A percentile compares a stretch with the other conserved stretches of the same genome.
phyloP scores from a whole-genome alignment of 2,888 invertebrate genomes.

The Mythimna albipuncta region DNA sequence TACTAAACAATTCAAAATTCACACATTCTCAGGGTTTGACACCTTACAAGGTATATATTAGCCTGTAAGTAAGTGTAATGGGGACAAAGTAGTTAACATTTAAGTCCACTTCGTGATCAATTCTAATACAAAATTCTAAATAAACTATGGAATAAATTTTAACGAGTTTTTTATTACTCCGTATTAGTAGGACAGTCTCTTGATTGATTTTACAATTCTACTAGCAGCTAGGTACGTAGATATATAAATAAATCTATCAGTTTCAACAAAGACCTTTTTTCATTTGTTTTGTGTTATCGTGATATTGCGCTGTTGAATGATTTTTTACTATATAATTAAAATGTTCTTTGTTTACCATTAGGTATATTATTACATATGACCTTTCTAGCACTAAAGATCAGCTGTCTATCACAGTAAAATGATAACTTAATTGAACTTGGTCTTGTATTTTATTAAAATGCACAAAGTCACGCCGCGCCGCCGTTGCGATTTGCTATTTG shows the following conservation, averaged over 20 bases:
- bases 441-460: neutral
- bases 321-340: slow-evolving; percentile 12
- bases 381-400: slow-evolving; percentile 6
- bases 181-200: neutral
- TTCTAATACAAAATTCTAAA: neutral
- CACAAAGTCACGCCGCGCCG: neutral
- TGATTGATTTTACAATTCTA: neutral
- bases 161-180: neutral
- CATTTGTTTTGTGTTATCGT: neutral
- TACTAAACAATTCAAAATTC: slow-evolving; percentile 16
- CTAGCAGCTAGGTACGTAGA: neutral
- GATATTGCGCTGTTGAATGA: slow-evolving; percentile 9
- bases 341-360: neutral
- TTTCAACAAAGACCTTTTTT: slow-evolving; percentile 6
- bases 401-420: neutral
- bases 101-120: neutral
- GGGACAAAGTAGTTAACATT: slow-evolving; percentile 6
- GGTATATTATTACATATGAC: slow-evolving; percentile 28
- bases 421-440: neutral
- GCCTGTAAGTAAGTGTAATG: slow-evolving; percentile 1
- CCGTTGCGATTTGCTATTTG: neutral
- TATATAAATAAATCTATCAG: neutral
- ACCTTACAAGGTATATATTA: slow-evolving; percentile 3
- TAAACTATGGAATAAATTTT: neutral
- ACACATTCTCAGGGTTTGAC: slow-evolving; percentile 16